Evolutionary conservation across 1,140 invertebrate genomes (phyloP), one percentile per base, ranked within the genome.

Genomic region (Xylocopa sonorina): DNA sequence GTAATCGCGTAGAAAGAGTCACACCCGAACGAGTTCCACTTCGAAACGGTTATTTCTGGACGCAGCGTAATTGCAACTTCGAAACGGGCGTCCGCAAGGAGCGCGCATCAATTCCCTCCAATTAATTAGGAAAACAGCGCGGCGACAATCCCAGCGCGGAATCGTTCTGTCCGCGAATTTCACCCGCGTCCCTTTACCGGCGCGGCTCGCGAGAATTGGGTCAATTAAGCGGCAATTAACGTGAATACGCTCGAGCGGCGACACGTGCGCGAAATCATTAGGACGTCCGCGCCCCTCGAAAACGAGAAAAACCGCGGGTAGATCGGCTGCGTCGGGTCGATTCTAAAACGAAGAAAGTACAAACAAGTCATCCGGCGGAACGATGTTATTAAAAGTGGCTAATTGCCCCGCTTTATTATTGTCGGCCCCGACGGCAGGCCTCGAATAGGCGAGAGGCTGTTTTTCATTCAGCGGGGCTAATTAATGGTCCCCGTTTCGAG

Each of bases 351-450:
- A 72, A 63, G 72, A 78, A 84, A 71, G 62, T 67, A 66, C 64
- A 79, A 82, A 86, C 83, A 82, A 79, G 79, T 85, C 66, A 74
- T 79, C 62, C 64, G 69, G 58, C 69, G 79, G 74, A 85, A 81
- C 83, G 83, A 81, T 82, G 83, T 86, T 86, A 81, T 85, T 86
- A 86, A 86, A 86, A 86, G 84, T 85, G 83, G 83, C 83, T 86
- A 86, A 86, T 86, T 86, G 80, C 68, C 79, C 58, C 69, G 80
- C 50, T 86, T 86, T 86, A 86, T 86, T 86, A 85, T 82, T 71
- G 75, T 68, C 66, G 53, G 66, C 38, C 80, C 43, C 24, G 51
- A 57, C 43, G 68, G 51, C 80, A 58, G 80, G n/a, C 55, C 73
- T 32, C 73, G 83, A 73, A 86, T 79, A 76, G 75, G 71, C 74